These are phyloP conservation scores for Drosophila pseudotalamancana DNA, from an alignment of 2,888 invertebrate species.

Conservation along the genomic window DNA sequence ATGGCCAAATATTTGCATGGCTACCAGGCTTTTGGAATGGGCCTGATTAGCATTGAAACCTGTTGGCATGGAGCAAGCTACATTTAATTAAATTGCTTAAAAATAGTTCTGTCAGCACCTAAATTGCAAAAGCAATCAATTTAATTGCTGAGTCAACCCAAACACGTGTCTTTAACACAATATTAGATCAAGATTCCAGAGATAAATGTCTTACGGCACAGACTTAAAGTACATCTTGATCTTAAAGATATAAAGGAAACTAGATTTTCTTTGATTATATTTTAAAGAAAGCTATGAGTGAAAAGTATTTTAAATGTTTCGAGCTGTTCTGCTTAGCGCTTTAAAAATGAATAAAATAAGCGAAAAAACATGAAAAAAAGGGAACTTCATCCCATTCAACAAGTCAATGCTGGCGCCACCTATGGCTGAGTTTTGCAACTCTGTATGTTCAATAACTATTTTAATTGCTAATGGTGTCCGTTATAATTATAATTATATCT, in stretches of 20 bases:
- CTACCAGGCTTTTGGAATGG: neutral
- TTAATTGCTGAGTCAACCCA: neutral
- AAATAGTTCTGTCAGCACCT: neutral
- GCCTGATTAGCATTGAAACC: slow-evolving; percentile 12
- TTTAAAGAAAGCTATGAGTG: too few relatives aligned
- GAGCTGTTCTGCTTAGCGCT: neutral
- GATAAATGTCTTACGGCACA: too few relatives aligned
- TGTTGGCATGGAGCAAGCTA: too few relatives aligned
- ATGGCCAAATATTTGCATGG: slow-evolving; percentile 25
- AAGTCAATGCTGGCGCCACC: neutral
- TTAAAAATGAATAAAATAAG: too few relatives aligned
- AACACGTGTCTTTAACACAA: neutral
- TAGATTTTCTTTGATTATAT: too few relatives aligned
- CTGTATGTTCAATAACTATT: neutral
- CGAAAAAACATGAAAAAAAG: neutral
- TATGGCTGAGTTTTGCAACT: neutral
- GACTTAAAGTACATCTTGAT: too few relatives aligned
- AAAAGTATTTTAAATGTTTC: neutral
- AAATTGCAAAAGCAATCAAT: neutral
- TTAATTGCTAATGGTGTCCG: neutral
- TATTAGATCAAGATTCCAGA: neutral
- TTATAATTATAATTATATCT: neutral
- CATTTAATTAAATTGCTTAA: slow-evolving; percentile 7
- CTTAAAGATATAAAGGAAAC: too few relatives aligned
- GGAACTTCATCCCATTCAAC: neutral